Percentiles rank a stretch among this genome's conserved stretches.
These are phyloP conservation scores for Dasypolia templi DNA, from an alignment of 2,888 invertebrate genomes.

Conservation along the genomic window DNA sequence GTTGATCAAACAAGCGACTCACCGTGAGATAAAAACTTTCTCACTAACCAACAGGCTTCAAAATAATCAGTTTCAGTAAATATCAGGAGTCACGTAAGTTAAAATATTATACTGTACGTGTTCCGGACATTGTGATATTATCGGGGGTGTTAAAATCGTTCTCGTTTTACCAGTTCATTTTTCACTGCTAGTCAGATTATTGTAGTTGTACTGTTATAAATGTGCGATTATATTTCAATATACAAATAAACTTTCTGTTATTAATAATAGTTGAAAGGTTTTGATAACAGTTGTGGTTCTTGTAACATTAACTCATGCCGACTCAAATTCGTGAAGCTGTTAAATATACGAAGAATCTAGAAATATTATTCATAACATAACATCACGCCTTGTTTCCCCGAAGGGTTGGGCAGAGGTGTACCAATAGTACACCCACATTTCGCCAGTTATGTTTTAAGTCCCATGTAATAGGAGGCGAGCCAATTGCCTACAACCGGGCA, in stretches of 20 bases:
- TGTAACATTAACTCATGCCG: neutral
- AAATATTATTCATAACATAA: too few relatives aligned
- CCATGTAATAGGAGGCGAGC: too few relatives aligned
- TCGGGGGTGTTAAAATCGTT: slow-evolving; percentile 59
- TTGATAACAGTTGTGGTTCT: neutral
- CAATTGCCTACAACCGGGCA: too few relatives aligned
- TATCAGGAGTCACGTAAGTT: slow-evolving; percentile 57
- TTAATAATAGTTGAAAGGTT: neutral
- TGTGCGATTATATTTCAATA: slow-evolving; percentile 31
- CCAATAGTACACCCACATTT: too few relatives aligned
- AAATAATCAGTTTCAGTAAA: slow-evolving; percentile 44
- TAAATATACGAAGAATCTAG: neutral
- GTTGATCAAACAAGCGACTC: neutral
- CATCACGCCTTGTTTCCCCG: too few relatives aligned
- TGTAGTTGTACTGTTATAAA: slow-evolving; percentile 31
- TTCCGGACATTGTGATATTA: slow-evolving; percentile 66
- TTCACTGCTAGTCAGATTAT: slow-evolving; percentile 51
- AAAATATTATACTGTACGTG: slow-evolving; percentile 66
- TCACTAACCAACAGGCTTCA: neutral
- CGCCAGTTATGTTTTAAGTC: too few relatives aligned
- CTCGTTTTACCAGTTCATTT: slow-evolving; percentile 56
- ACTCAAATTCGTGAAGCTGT: neutral
- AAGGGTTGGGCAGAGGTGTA: too few relatives aligned
- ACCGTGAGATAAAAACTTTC: neutral
- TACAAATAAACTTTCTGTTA: slow-evolving; percentile 19